A percentile compares a stretch with the other conserved stretches of the same genome.
Conservation (phyloP, 2,888 invertebrate genomes). For the Xestia xanthographa region DNA sequence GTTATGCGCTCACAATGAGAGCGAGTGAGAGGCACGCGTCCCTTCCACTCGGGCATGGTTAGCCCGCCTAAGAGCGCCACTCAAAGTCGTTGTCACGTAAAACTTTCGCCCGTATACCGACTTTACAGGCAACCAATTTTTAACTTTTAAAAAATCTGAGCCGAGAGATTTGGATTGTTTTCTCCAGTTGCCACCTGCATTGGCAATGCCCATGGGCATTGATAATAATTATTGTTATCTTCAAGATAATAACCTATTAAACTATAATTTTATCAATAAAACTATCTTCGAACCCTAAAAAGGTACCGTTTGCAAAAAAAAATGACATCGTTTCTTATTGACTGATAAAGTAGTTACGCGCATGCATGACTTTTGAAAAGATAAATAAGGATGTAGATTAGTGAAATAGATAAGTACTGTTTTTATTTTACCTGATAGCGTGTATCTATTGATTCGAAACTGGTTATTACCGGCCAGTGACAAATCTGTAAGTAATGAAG, state of each 20-base stretch:
- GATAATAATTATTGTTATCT: background rate
- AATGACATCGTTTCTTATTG: background rate
- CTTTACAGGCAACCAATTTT: too few species aligned
- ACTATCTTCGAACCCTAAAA: background rate
- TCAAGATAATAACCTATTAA: background rate
- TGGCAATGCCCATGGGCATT: background rate
- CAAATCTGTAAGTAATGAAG: background rate
- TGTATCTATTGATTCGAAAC: background rate
- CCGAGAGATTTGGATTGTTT: too few species aligned
- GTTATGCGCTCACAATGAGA: too few species aligned
- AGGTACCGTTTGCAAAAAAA: slow-evolving; percentile 1
- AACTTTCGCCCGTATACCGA: too few species aligned
- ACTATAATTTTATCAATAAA: too few species aligned
- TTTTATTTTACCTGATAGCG: background rate
- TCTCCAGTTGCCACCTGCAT: too few species aligned
- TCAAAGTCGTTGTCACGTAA: too few species aligned
- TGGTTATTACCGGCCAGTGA: background rate
- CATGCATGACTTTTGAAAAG: background rate
- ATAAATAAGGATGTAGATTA: background rate
- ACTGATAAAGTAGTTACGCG: background rate
- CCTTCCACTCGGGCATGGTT: too few species aligned
- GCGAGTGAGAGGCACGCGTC: too few species aligned
- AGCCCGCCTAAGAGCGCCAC: too few species aligned
- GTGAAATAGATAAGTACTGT: background rate
- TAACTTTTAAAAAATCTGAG: too few species aligned